phyloP scores from a whole-genome alignment of 2,888 invertebrate species.

The Terebella lapidaria region DNA sequence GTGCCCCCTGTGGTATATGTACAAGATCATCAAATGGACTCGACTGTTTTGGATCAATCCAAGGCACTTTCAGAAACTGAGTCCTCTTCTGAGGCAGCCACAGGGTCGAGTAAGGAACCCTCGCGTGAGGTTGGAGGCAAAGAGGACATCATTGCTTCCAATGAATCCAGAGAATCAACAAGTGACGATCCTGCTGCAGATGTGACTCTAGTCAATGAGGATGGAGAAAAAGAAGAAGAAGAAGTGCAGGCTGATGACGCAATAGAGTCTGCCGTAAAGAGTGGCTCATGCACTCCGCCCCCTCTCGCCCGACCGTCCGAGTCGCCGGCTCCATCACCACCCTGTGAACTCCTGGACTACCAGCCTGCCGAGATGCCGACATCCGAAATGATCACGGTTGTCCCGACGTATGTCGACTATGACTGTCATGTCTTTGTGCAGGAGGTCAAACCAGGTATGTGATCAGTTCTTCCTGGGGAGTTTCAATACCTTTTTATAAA shows the following conservation, averaged over 20 bases:
- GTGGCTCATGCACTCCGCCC: neutral
- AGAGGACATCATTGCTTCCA: too few species aligned
- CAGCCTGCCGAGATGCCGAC: slow-evolving; percentile 4
- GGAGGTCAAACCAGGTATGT: slow-evolving; percentile 22
- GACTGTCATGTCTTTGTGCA: slow-evolving; percentile 45
- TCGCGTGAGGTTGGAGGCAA: too few species aligned
- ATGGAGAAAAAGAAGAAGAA: neutral
- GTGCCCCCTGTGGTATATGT: too few species aligned
- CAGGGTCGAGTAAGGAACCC: too few species aligned
- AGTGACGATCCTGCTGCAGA: too few species aligned
- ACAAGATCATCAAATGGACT: too few species aligned
- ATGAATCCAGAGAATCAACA: too few species aligned
- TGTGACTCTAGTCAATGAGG: neutral
- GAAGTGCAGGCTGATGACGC: neutral
- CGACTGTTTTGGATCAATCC: too few species aligned
- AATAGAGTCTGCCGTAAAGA: neutral
- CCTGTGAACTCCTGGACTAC: neutral
- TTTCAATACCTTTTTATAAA: too few species aligned
- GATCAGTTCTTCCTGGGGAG: too few species aligned
- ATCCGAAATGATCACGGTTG: neutral
- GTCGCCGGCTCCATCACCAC: neutral
- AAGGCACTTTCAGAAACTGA: too few species aligned
- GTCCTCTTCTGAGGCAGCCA: too few species aligned
- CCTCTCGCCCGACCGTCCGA: neutral
- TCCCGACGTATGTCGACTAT: slow-evolving; percentile 53